phyloP scores from a whole-genome alignment of 2,888 invertebrate genomes.

The Lapara coniferarum region DNA sequence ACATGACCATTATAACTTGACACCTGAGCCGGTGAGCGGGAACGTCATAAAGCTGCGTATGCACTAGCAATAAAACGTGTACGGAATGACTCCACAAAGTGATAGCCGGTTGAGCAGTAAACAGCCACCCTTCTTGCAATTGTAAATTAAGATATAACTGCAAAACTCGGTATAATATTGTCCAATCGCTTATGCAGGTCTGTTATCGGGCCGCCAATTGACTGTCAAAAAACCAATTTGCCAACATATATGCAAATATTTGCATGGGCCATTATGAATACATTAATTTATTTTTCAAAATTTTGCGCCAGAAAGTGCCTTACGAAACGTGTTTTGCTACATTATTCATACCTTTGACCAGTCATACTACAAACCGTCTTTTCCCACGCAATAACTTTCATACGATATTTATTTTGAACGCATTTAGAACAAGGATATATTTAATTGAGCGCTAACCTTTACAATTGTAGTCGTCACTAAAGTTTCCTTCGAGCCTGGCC shows the following conservation, averaged over 20 bases:
- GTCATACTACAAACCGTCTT: too few relatives aligned
- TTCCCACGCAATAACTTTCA: too few relatives aligned
- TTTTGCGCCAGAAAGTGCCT: not conserved
- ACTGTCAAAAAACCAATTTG: conserved; percentile 30
- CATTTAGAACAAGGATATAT: not conserved
- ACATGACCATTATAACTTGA: conserved; percentile 21
- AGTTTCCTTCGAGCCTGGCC: conserved; percentile 55
- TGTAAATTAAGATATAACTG: conserved; percentile 25
- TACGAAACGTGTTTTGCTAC: not conserved
- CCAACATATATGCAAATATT: conserved; percentile 30
- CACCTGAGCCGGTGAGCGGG: conserved; percentile 19
- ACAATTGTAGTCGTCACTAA: conserved; percentile 29
- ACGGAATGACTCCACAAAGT: conserved; percentile 32
- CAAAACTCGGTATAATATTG: not conserved
- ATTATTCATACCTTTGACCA: not conserved
- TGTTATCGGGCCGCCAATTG: conserved; percentile 3
- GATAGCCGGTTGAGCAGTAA: conserved; percentile 33
- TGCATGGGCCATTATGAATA: not conserved
- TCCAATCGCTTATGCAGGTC: not conserved
- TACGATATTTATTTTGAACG: too few relatives aligned
- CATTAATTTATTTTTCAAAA: not conserved
- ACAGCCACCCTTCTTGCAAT: conserved; percentile 26
- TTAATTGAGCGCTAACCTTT: conserved; percentile 9
- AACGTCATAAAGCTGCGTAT: conserved; percentile 21
- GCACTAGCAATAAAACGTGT: conserved; percentile 30